Percentiles rank a stretch among this genome's conserved stretches.
Evolutionary conservation across 2,113 vertebrate species (phyloP).

Genomic region (Lophura nycthemera): DNA sequence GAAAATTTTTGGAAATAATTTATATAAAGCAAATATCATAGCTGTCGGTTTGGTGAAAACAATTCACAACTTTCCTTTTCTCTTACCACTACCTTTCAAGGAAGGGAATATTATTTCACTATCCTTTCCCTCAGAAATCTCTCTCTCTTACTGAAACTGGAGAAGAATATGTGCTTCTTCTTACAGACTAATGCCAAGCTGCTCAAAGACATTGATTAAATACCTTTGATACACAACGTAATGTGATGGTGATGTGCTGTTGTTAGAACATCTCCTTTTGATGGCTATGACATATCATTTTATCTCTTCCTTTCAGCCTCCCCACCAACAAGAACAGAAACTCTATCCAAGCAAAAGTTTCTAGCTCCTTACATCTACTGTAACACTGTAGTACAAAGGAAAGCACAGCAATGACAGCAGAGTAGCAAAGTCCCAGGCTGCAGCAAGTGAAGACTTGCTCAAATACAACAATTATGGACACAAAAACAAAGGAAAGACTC

Average conservation of each 20-base stretch:
- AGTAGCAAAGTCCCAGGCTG: too few species aligned
- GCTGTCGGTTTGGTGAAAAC: background rate
- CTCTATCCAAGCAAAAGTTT: background rate
- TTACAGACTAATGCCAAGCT: background rate
- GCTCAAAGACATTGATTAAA: background rate
- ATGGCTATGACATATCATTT: background rate
- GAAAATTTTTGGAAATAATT: background rate
- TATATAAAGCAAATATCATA: background rate
- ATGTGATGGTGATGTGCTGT: background rate
- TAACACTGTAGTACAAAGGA: too few species aligned
- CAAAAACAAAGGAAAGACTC: too few species aligned
- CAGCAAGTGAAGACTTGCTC: too few species aligned
- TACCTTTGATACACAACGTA: background rate
- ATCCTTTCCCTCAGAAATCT: background rate
- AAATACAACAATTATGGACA: too few species aligned
- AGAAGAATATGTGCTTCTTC: background rate
- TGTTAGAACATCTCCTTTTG: background rate
- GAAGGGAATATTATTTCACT: background rate
- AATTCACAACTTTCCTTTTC: background rate
- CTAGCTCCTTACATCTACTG: background rate
- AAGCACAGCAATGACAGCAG: too few species aligned
- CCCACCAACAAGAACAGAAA: background rate
- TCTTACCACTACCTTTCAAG: background rate
- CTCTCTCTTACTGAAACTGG: background rate
- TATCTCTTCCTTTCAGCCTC: background rate